A percentile compares a stretch with the other conserved stretches of the same genome.
Conservation (phyloP, 92 coral and sea anemone species). For the Porites rus region DNA sequence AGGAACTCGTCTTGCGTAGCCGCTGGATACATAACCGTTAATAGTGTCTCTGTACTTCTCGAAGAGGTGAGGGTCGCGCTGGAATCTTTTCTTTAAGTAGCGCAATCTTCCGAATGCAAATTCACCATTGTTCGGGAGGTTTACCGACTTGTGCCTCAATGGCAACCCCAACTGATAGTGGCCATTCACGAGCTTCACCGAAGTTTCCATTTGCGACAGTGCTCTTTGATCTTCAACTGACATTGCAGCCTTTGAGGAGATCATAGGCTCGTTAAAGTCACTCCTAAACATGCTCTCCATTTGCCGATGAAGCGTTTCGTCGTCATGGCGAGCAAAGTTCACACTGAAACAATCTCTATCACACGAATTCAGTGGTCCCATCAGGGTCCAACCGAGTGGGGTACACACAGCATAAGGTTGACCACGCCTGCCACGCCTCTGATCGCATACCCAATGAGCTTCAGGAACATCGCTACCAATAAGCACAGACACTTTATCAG, state of each 20-base stretch:
- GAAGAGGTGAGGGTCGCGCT: conserved; percentile 45
- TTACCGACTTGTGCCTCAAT: conserved; percentile 30
- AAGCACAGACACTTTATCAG: conserved; percentile 22
- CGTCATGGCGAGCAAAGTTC: not conserved
- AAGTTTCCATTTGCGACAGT: conserved; percentile 36
- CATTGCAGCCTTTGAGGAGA: not conserved
- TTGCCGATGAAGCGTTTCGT: conserved; percentile 9
- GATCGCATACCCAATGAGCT: conserved; percentile 67
- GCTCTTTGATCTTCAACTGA: conserved; percentile 66
- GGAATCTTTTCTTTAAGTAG: conserved; percentile 31
- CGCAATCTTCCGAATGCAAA: conserved; percentile 49
- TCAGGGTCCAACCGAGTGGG: conserved; percentile 63
- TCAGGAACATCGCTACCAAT: conserved; percentile 71
- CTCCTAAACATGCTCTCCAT: conserved; percentile 6
- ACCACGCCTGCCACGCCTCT: conserved; percentile 54
- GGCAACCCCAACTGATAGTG: conserved; percentile 67
- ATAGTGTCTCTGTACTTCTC: conserved; percentile 46
- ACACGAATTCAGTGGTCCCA: conserved; percentile 45
- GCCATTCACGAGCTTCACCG: conserved; percentile 47
- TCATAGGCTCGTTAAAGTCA: conserved; percentile 10
- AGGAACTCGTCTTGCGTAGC: conserved; percentile 52
- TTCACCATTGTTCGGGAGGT: conserved; percentile 54
- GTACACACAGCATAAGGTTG: conserved; percentile 66
- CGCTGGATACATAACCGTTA: conserved; percentile 53
- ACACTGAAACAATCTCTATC: not conserved